phyloP scores from a whole-genome alignment of 2,797 vertebrate genomes.

The Triplophysa yarkandensis region DNA sequence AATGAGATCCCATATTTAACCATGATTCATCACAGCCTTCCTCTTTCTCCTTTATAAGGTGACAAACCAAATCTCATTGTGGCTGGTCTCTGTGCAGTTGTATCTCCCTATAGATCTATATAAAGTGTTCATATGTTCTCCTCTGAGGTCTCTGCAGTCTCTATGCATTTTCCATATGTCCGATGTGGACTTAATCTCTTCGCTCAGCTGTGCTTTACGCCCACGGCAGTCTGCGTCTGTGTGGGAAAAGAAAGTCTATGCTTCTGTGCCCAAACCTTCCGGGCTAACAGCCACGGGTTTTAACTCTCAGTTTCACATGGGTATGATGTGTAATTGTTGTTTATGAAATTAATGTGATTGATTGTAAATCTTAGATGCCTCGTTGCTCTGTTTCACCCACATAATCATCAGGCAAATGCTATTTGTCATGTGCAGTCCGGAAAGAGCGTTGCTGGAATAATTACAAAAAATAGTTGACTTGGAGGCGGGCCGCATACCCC shows the following conservation, averaged over 20 bases:
- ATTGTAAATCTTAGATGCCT: constrained; percentile 10
- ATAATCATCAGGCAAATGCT: neutral
- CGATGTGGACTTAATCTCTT: constrained; percentile 72
- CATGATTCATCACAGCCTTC: constrained; percentile 48
- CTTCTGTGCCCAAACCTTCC: constrained; percentile 1
- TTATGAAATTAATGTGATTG: constrained; percentile 40
- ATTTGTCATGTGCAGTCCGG: neutral
- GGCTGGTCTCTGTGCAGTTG: constrained; percentile 73
- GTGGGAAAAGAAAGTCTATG: constrained; percentile 67
- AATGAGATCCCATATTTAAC: constrained; percentile 60
- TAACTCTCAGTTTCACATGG: constrained; percentile 18
- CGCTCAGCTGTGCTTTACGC: constrained; percentile 67
- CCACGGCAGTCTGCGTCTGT: constrained; percentile 67
- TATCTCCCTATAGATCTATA: constrained; percentile 70
- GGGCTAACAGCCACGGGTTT: constrained; percentile 32
- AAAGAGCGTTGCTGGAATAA: neutral
- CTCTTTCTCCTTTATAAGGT: constrained; percentile 73
- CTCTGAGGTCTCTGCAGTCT: constrained; percentile 68
- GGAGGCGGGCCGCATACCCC: neutral
- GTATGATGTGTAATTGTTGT: constrained; percentile 15
- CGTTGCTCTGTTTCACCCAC: constrained; percentile 2
- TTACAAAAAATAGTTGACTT: neutral
- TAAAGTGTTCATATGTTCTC: constrained; percentile 73
- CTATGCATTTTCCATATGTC: constrained; percentile 79
- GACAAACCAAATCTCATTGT: constrained; percentile 74